phyloP scores from a whole-genome alignment of 2,888 invertebrate genomes.

The Pyrgus malvae region DNA sequence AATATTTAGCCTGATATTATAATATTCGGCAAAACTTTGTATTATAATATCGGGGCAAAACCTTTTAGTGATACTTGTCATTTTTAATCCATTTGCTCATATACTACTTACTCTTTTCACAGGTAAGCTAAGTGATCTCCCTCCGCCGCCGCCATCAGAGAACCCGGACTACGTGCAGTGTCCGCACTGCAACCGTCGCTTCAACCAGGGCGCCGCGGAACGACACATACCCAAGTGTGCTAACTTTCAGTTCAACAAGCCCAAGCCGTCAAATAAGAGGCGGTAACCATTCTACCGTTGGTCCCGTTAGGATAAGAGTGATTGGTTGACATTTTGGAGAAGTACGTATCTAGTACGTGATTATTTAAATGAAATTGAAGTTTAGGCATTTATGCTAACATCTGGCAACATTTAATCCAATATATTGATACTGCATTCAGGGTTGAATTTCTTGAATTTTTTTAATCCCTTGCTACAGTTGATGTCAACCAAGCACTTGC shows the following conservation, averaged over 20 bases:
- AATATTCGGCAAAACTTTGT: too few relatives aligned
- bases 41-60: too few relatives aligned
- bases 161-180: constrained; percentile 95
- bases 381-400: too few relatives aligned
- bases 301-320: background rate
- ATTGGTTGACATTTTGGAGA: background rate
- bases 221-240: constrained; percentile 97
- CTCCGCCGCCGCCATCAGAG: constrained; percentile 94
- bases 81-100: background rate
- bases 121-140: constrained; percentile 90
- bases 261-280: constrained; percentile 62
- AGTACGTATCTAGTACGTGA: too few relatives aligned
- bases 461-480: too few relatives aligned
- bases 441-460: too few relatives aligned
- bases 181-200: constrained; percentile 92
- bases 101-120: constrained; percentile 7
- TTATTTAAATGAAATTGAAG: too few relatives aligned
- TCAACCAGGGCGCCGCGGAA: constrained; percentile 92
- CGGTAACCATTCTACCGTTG: constrained; percentile 51
- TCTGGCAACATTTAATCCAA: background rate
- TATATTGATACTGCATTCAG: too few relatives aligned
- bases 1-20: too few relatives aligned
- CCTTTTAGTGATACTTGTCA: too few relatives aligned
- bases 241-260: constrained; percentile 90
- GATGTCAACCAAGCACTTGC: background rate